Evolutionary conservation across 2,797 vertebrate species (phyloP).

Genomic region (Argentina silus): DNA sequence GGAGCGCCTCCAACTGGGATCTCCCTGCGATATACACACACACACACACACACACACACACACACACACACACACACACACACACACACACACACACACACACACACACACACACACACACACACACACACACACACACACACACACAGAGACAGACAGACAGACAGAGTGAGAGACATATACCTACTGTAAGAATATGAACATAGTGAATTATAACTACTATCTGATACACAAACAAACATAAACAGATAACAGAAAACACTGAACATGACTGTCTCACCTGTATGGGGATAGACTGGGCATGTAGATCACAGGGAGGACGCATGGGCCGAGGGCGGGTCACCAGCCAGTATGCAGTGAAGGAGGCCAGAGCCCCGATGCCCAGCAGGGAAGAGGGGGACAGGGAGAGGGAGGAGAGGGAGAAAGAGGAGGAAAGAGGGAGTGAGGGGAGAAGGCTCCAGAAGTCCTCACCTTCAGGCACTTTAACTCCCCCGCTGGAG

Average conservation of each 20-base stretch:
- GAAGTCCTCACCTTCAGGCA: constrained; percentile 64
- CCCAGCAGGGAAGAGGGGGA: constrained; percentile 77
- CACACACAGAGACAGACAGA: background rate
- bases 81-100: constrained; percentile 8
- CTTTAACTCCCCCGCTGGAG: constrained; percentile 58
- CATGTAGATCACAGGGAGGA: constrained; percentile 76
- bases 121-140: constrained; percentile 1
- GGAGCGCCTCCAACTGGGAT: constrained; percentile 75
- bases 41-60: background rate
- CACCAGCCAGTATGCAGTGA: constrained; percentile 81
- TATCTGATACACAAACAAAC: background rate
- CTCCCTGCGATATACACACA: constrained; percentile 61
- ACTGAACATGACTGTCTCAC: constrained; percentile 51
- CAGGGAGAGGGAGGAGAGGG: constrained; percentile 63
- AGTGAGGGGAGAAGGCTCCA: constrained; percentile 66
- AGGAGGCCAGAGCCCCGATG: constrained; percentile 77
- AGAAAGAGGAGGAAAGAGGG: constrained; percentile 60
- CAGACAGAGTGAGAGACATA: background rate
- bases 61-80: background rate
- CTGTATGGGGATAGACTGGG: constrained; percentile 76
- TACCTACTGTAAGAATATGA: too few relatives aligned
- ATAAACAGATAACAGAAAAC: background rate
- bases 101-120: constrained; percentile 12
- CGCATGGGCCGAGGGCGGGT: constrained; percentile 77
- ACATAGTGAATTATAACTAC: background rate